Evolutionary conservation across 53 echinoderm and acorn worm genomes (phyloP).

Genomic region (Arbacia lixula): DNA sequence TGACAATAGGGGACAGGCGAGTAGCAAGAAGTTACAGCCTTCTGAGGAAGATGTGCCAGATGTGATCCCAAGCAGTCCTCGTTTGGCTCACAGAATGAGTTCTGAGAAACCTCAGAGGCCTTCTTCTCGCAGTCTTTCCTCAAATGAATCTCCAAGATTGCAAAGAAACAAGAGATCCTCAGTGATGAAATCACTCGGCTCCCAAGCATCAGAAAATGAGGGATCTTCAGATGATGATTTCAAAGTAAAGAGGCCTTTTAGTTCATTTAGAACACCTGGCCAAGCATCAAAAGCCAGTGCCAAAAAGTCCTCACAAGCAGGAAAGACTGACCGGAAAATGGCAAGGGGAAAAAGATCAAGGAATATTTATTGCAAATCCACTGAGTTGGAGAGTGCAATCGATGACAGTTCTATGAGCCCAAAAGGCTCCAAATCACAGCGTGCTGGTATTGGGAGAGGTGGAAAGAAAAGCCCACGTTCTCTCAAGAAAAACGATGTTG

Average conservation of each 20-base stretch:
- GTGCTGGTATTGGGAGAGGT: slow-evolving; percentile 30
- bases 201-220: too few species aligned
- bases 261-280: slow-evolving; percentile 8
- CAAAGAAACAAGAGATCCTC: background rate
- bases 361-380: slow-evolving; percentile 5
- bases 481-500: background rate
- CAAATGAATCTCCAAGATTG: background rate
- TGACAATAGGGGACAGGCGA: too few species aligned
- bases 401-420: background rate
- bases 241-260: slow-evolving; percentile 4
- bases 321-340: slow-evolving; percentile 30
- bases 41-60: too few species aligned
- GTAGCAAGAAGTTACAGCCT: too few species aligned
- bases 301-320: background rate
- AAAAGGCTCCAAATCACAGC: background rate
- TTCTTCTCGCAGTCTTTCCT: too few species aligned
- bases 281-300: slow-evolving; percentile 1
- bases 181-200: too few species aligned
- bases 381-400: background rate
- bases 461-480: slow-evolving; percentile 32
- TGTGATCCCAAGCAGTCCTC: too few species aligned
- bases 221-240: slow-evolving; percentile 44
- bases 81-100: too few species aligned
- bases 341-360: slow-evolving; percentile 32
- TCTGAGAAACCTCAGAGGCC: too few species aligned